Evolutionary conservation across 2,888 invertebrate genomes (phyloP), one percentile per base, ranked within the genome.

Genomic region (Blastobasis lacticolella): DNA sequence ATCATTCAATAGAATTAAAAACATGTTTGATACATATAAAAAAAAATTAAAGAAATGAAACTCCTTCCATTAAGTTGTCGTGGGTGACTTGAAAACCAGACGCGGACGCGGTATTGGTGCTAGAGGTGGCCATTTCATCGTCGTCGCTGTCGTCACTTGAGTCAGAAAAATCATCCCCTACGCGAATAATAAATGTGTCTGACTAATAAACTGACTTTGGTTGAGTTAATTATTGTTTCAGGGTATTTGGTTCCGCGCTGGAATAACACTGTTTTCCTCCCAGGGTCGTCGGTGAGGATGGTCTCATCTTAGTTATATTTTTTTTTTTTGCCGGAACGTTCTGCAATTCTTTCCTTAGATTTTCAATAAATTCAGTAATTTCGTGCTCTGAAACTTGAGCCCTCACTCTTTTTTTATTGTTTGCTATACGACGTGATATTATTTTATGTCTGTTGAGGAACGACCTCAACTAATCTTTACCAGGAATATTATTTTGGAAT

Each of bases 261-360:
- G 36, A 49, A 53, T 8, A 60, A 49, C 49, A 57, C 57, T 56
- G 54, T 58, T 53, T 53, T 42, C 38, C 40, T 55, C 9, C 57
- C 57, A 1, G 57, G 58, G 38, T 59, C 55, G 8, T 58, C 59
- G 10, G 38, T 9, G 4, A 58, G 45, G 37, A 55, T 58, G 8
- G 50, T 57, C 41, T 58, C 55, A n/a, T 58, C 56, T 41, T 56
- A 57, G 44, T 56, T 59, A 9, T 52, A 53, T n/a, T n/a, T 9
- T 57, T 50, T 42, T 57, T 57, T 41, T 52, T 49, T 8, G 56
- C 5, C 0, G 55, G 51, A 23, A 55, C 41, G 10, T 10, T 37
- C 40, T 52, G 49, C 10, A 50, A 37, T 44, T 55, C 54, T 43
- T 6, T 38, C 1, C 8, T 36, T 0, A 57, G 3, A 42, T 55